phyloP scores from a whole-genome alignment of 2,797 vertebrate species.

The Eutrigla gurnardus region DNA sequence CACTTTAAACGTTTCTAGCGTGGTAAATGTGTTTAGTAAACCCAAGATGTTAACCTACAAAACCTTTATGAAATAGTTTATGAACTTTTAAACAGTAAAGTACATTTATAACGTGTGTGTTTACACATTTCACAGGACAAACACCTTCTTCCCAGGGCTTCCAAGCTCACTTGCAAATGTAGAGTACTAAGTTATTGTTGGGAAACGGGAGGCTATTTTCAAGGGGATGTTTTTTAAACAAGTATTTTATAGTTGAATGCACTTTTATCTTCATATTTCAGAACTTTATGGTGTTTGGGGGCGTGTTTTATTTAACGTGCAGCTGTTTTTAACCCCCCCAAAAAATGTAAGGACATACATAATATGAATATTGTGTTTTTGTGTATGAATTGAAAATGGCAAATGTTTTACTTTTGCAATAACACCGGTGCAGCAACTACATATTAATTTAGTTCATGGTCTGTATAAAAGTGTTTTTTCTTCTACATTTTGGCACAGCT shows the following conservation, averaged over 20 bases:
- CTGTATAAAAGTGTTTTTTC: not conserved
- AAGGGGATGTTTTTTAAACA: conserved; percentile 21
- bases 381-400: not conserved
- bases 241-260: not conserved
- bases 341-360: not conserved
- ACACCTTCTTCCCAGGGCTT: conserved; percentile 33
- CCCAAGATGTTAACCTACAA: conserved; percentile 33
- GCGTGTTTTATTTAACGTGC: not conserved
- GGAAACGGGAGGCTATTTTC: conserved; percentile 14
- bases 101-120: conserved; percentile 47
- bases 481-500: conserved; percentile 15
- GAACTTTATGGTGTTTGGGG: not conserved
- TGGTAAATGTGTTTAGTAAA: conserved; percentile 53
- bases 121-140: conserved; percentile 32
- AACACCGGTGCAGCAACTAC: not conserved
- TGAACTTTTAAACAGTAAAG: conserved; percentile 50
- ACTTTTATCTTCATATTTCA: conserved; percentile 19
- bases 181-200: conserved; percentile 33
- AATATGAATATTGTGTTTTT: not conserved
- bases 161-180: conserved; percentile 19
- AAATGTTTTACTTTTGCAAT: not conserved
- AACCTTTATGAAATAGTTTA: conserved; percentile 45
- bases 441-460: not conserved
- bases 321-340: not conserved
- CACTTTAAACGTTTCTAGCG: conserved; percentile 79